These are phyloP conservation scores for Rallus crepitans DNA, from an alignment of 2,797 vertebrate genomes.

Conservation along the genomic window DNA sequence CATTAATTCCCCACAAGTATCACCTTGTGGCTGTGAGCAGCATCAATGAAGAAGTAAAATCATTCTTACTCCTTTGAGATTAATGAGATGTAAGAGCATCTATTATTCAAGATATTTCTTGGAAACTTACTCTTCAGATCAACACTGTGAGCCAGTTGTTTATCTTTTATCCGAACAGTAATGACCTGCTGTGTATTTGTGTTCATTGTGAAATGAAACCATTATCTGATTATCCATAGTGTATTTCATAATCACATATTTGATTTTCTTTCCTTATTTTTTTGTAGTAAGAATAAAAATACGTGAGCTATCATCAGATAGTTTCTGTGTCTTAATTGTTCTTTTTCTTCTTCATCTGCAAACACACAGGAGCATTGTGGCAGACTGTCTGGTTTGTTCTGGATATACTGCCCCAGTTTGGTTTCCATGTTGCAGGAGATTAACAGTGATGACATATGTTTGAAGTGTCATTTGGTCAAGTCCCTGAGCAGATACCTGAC, in stretches of 20 bases:
- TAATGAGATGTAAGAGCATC: background rate
- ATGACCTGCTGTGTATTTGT: background rate
- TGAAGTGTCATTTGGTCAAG: constrained; percentile 16
- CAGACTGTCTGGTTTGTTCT: background rate
- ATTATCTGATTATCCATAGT: background rate
- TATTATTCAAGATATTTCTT: background rate
- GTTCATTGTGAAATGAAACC: background rate
- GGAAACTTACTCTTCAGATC: background rate
- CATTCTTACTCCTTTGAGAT: background rate
- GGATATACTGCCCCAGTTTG: background rate
- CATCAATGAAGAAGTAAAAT: background rate
- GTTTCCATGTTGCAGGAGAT: background rate
- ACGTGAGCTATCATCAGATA: background rate
- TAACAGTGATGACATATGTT: background rate
- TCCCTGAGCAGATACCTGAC: background rate
- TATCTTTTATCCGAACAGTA: background rate
- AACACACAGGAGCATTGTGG: background rate
- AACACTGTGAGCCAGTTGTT: background rate
- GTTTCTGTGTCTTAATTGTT: background rate
- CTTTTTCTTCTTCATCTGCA: background rate
- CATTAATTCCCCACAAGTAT: background rate
- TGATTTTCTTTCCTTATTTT: background rate
- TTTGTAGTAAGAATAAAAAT: background rate
- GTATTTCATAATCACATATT: background rate
- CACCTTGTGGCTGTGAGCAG: background rate